A percentile compares a stretch with the other conserved stretches of the same genome.
phyloP scores from a whole-genome alignment of 2,888 invertebrate species.

The Ctena decussata region DNA sequence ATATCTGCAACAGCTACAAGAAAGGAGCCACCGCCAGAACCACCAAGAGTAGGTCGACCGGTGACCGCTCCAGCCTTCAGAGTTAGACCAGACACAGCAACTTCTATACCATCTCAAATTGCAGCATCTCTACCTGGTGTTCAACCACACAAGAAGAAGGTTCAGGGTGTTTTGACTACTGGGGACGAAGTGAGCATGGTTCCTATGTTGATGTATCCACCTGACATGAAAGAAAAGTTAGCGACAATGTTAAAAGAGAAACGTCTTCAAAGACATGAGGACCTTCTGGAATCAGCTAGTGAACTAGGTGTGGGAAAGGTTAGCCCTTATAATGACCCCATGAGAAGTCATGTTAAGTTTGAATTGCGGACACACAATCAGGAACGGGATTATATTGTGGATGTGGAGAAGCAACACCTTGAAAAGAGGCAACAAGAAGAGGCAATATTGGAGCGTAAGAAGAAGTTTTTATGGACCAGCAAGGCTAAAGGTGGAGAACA shows the following conservation, averaged over 20 bases:
- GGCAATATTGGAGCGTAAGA: constrained; percentile 75
- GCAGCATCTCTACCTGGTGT: constrained; percentile 74
- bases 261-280: constrained; percentile 62
- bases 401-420: constrained; percentile 72
- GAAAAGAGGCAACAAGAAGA: constrained; percentile 69
- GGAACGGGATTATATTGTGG: constrained; percentile 75
- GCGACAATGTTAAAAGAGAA: constrained; percentile 69
- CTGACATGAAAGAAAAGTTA: constrained; percentile 78
- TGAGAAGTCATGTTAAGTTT: constrained; percentile 83
- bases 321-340: constrained; percentile 82
- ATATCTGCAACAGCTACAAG: constrained; percentile 76
- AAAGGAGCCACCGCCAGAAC: constrained; percentile 54
- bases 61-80: constrained; percentile 70
- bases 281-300: constrained; percentile 64
- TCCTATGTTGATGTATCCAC: constrained; percentile 85
- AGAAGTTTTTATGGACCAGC: constrained; percentile 79
- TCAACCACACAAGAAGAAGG: constrained; percentile 52
- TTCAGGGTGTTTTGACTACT: constrained; percentile 70
- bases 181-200: constrained; percentile 75
- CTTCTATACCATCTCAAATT: constrained; percentile 70
- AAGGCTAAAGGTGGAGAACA: constrained; percentile 71
- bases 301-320: constrained; percentile 77
- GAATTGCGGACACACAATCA: constrained; percentile 83
- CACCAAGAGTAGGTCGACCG: constrained; percentile 63
- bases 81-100: constrained; percentile 65